Base-by-base conservation (phyloP, 2,888 invertebrate species). In the Oscheius onirici region DNA sequence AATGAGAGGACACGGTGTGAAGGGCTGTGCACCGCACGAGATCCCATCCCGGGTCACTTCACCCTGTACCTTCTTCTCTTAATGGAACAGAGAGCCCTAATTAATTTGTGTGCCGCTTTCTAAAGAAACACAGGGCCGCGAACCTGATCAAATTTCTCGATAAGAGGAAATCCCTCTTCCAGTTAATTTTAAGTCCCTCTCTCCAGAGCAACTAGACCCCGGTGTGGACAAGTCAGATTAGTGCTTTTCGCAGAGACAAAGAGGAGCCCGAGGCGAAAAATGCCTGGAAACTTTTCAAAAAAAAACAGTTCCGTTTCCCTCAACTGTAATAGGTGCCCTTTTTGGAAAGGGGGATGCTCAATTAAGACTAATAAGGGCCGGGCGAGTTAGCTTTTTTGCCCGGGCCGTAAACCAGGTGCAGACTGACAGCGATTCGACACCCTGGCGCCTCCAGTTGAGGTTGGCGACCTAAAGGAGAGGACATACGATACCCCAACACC, bases 1-100 rank as follows among this genome's bases (percentile, higher is more conserved):
- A 63, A 63, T 63, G 63, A 63, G 49, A 63, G 34, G 63, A 63
- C 63, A 63, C 46, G 49, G 63, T 63, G 63, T 63, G 63, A 63
- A 63, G 63, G 63, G 49, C 26, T 46, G 63, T 26, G 22, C 49
- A 49, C 49, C 49, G 44, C 43, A 15, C 34, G 34, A 34, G 34
- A 34, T 34, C 34, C 34, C 34, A 11, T 61, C 24, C 15, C 61
- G 61, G 61, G 61, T 61, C 61, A 61, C 61, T 61, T 61, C 44
- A 49, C 63, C 34, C 34, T 34, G 34, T 34, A 34, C 34, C 34
- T 34, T 34, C 34, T n/a, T n/a, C n/a, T n/a, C n/a, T n/a, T 63
- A 46, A 63, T 46, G 49, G 26, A 34, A 34, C 24, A 11, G 58
- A 3, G 43, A 17, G 20, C 20, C 41, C 41, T 63, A 63, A 63